phyloP scores from a whole-genome alignment of 2,888 invertebrate species.

The Anticlea derivata region DNA sequence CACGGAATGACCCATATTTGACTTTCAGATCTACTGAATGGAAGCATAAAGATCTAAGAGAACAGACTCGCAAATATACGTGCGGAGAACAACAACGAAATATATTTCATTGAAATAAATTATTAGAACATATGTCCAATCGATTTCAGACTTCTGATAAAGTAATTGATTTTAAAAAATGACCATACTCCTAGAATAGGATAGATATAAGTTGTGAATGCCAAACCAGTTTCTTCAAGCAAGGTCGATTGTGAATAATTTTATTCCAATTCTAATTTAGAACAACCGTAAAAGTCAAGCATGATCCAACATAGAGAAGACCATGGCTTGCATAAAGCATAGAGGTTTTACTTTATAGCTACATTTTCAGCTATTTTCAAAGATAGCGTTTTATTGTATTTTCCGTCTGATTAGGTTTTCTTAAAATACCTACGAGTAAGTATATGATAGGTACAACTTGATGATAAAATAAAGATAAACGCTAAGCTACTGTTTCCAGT shows the following conservation, averaged over 20 bases:
- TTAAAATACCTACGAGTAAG: constrained; percentile 18
- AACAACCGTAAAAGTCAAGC: constrained; percentile 39
- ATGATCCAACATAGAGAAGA: constrained; percentile 12
- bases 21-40: constrained; percentile 6
- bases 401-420: constrained; percentile 33
- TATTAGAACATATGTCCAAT: not conserved
- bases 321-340: constrained; percentile 18
- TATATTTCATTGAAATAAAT: not conserved
- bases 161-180: constrained; percentile 32
- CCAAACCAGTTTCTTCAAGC: constrained; percentile 70
- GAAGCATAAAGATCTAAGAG: constrained; percentile 1
- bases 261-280: constrained; percentile 55
- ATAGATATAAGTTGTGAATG: constrained; percentile 66
- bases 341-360: not conserved
- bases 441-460: no score
- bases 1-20: no score
- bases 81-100: not conserved
- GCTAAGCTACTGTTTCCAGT: not conserved
- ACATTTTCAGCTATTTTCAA: no score
- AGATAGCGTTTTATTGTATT: not conserved
- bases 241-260: constrained; percentile 69
- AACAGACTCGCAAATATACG: not conserved
- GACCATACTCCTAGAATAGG: constrained; percentile 46
- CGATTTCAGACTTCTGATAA: not conserved
- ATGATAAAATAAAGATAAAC: no score